Percentiles rank a stretch among this genome's conserved stretches.
phyloP scores from a whole-genome alignment of 1,140 invertebrate species.

The Calosoma granatense region DNA sequence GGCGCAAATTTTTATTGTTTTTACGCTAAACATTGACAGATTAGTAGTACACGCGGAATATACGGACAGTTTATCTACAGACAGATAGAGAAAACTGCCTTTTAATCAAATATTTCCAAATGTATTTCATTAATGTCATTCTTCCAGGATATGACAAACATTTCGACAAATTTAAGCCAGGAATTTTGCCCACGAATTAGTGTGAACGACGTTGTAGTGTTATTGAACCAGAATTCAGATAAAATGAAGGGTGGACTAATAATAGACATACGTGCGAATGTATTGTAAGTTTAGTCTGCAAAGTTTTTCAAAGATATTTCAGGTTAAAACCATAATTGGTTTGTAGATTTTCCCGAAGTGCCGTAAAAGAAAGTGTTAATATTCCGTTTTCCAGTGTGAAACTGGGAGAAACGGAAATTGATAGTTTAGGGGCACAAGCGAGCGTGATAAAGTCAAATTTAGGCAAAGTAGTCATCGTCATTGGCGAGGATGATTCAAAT shows the following conservation, averaged over 20 bases:
- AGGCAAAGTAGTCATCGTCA: constrained; percentile 63
- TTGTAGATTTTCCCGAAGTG: constrained; percentile 60
- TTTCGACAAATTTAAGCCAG: constrained; percentile 52
- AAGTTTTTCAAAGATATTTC: not conserved
- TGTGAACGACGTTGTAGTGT: constrained; percentile 67
- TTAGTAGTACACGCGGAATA: too few relatives aligned
- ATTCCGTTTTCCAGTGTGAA: constrained; percentile 71
- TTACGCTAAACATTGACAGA: too few relatives aligned
- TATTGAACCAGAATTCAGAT: constrained; percentile 52
- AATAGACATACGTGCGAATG: constrained; percentile 62
- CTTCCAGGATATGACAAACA: too few relatives aligned
- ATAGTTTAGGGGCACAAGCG: constrained; percentile 52
- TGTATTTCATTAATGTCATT: too few relatives aligned
- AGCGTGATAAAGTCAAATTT: constrained; percentile 43
- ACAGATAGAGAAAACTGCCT: too few relatives aligned
- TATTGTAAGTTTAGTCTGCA: constrained; percentile 46
- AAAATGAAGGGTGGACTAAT: constrained; percentile 48
- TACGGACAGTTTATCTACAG: too few relatives aligned
- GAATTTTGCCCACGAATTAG: constrained; percentile 77
- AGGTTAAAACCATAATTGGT: constrained; percentile 14
- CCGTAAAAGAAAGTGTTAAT: constrained; percentile 71
- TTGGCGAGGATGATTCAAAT: constrained; percentile 65
- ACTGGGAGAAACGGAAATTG: constrained; percentile 50
- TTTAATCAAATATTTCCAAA: too few relatives aligned
- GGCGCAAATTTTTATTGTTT: too few relatives aligned